Evolutionary conservation across 1,140 invertebrate genomes (phyloP), one percentile per base, ranked within the genome.

Genomic region (Drosophila pachea): DNA sequence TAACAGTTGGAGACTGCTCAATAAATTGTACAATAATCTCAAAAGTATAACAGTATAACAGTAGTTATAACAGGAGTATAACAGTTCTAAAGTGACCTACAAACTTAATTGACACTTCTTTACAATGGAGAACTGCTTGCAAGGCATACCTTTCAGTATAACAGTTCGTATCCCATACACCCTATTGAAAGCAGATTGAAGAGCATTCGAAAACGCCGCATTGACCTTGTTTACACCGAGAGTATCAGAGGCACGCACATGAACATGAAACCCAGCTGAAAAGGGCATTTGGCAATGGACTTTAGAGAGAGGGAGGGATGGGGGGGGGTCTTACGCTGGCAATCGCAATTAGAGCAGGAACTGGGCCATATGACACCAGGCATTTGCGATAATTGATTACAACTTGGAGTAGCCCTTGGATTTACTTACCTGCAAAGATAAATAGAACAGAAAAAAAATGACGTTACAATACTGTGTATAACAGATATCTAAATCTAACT

Each of bases 381-480:
- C 76, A 74, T 74, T 76, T 84, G 69, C 55, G 58, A 65, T 64
- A 58, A 67, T 54, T 72, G 65, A 74, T 72, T 1, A 22, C 22
- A 22, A 22, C 3, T 65, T 72, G 72, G 62, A 60, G 59, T 75
- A 56, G 40, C 43, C 59, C 50, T 56, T 60, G 50, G n/a, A 52
- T 76, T 69, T 76, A 84, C 81, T 84, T 84, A 84, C 81, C 81
- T 84, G 81, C 62, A 86, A 84, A 45, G 74, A 79, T 50, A 73
- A 68, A 66, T 45, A 67, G 47, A 68, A 48, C n/a, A 62, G 48
- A 16, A 64, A 63, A 55, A 16, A 69, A 63, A 55, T 56, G 9
- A n/a, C 14, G 45, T 59, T 42, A 31, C 7, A 68, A 12, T 49
- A 22, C 11, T 43, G 12, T 4, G 40, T 7, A 43, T 43, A 14